These are phyloP conservation scores for Nanorana parkeri DNA, from an alignment of 2,113 vertebrate species.

Conservation along the genomic window DNA sequence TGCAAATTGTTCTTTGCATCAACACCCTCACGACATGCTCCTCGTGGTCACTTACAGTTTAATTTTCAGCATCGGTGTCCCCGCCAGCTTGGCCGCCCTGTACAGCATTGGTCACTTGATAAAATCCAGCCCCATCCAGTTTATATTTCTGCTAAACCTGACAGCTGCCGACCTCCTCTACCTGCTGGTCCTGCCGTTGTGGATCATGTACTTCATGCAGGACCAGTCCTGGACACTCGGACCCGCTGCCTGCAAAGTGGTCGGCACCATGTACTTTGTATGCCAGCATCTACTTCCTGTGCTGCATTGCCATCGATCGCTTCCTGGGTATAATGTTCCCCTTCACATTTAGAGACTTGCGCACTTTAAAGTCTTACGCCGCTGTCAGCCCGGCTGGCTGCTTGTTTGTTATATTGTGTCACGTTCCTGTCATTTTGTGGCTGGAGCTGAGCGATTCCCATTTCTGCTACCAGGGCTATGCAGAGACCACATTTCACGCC, in stretches of 20 bases:
- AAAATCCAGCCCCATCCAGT: conserved; percentile 29
- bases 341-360: neutral
- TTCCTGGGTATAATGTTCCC: conserved; percentile 21
- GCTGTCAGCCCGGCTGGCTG: neutral
- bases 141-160: conserved; percentile 32
- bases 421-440: neutral
- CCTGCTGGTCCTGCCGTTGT: fast-evolving
- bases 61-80: neutral
- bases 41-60: fast-evolving
- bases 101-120: conserved; percentile 38
- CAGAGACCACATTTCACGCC: neutral
- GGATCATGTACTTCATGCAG: conserved; percentile 6
- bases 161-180: conserved; percentile 36
- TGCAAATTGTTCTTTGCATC: conserved; percentile 53
- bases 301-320: conserved; percentile 19
- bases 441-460: neutral
- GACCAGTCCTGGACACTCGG: fast-evolving
- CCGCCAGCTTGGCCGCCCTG: conserved; percentile 57
- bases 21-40: conserved; percentile 47
- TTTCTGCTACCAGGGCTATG: neutral
- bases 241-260: neutral
- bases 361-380: neutral
- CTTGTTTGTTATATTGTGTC: neutral
- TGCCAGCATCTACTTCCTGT: neutral
- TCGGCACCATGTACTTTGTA: neutral